Base-by-base conservation (phyloP, 2,113 vertebrate species). In the Pelecanoides urinatrix region DNA sequence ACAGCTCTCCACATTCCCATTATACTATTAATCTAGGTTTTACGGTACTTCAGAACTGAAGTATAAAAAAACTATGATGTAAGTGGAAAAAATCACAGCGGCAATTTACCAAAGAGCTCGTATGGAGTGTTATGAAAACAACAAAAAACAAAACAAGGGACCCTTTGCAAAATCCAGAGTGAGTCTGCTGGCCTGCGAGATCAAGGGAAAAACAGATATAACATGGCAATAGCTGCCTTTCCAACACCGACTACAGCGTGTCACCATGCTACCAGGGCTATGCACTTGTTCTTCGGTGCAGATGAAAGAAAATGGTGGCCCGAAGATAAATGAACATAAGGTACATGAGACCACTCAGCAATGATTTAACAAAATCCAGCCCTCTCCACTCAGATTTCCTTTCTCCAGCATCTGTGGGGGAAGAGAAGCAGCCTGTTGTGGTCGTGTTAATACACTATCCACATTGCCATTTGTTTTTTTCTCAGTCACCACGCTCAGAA, bases 1-100 rank as follows among this genome's bases (percentile, higher is more conserved):
- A 75, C 70, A 94, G 92, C 77, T 96, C 91, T 97, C 66, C 89
- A 96, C 94, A 95, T 85, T 94, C 77, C 77, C 74, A 92, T 95
- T 95, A 92, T 70, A 42, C n/a, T 76, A 91, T 82, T 88, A 94
- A 95, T 94, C 62, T 82, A 53, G 73, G 66, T 62, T 96, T 95
- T 89, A 92, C 89, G 66, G 70, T 73, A 92, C 95, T 97, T 97
- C 62, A 95, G 53, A 94, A 79, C 11, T 94, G 49, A 96, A 97
- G 92, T 73, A 58, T 79, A 70, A 66, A 87, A 96, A 92, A 89
- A 78, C 36, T 66, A 34, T 87, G 44, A 86, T 86, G 80, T 49
- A 82, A 93, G 63, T 88, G 78, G 63, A 86, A 94, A 77, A 94
- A 92, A 94, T 56, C 26, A 32, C 45, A 27, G 45, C 85, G 58